Evolutionary conservation across 2,888 invertebrate species (phyloP), one percentile per base, ranked within the genome.

Genomic region (Netelia virgata): DNA sequence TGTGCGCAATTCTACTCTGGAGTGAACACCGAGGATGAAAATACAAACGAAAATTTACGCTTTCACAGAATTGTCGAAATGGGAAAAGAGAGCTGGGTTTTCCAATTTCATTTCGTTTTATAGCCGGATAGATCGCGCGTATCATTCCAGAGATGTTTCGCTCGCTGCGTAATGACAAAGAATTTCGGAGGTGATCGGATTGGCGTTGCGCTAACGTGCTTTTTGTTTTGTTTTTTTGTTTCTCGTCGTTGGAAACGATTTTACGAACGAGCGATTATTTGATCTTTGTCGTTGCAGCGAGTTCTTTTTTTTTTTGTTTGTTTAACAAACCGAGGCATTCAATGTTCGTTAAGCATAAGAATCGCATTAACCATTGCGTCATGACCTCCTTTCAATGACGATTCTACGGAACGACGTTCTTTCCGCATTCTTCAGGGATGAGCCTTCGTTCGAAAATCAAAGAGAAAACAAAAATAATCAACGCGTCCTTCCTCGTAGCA

Each of bases 1-100:
- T 84, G 66, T 78, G n/a, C 47, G 28, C 53, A 50, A 76, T 47
- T 85, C 84, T 86, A 83, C 86, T 53, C 20, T 86, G 86, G 74
- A 86, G 85, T 85, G 81, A 94, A 94, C 50, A 36, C 23, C 63
- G 10, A 69, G 53, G 63, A 74, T 66, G 36, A 78, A 68, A 84
- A 61, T 72, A 66, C 70, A 53, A 83, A 66, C 47, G 70, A 75
- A 83, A 79, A 47, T 66, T 41, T 43, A 53, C 43, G 16, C 18
- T 50, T 50, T 28, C 94, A 94, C 94, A 94, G 80, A 68, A 86
- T 76, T 83, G 84, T 80, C 78, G 85, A 80, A 64, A 75, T 63
- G 82, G 6, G 20, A 47, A 53, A 47, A 47, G 9, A 57, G 57
- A 6, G 57, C 2, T 69, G 10, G 20, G 9, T 74, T 75, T 75